Base-by-base conservation (phyloP, 2,797 vertebrate species). In the Spinibarbus caldwelli region DNA sequence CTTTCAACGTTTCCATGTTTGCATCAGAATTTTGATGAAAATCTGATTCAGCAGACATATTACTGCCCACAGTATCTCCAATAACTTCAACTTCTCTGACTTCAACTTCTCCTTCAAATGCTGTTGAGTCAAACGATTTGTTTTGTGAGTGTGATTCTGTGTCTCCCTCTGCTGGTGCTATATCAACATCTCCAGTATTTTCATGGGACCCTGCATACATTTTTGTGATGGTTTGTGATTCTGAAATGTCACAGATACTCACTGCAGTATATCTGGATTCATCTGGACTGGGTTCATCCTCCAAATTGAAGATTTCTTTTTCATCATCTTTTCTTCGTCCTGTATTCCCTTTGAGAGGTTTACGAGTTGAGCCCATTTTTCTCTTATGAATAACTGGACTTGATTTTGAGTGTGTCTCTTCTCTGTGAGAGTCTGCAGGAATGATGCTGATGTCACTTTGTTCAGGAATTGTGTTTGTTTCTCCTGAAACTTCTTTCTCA, bases 301-400 rank as follows among this genome's bases (percentile, higher is more conserved):
- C 41, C 9, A 41, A 41, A 41, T 41, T 41, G 41, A 41, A 41
- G 9, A 10, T 41, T 10, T 41, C n/a, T n/a, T n/a, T n/a, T n/a
- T n/a, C n/a, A n/a, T n/a, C n/a, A n/a, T n/a, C 21, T 26, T 68
- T 70, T 43, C 31, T 45, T 31, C 72, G 70, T 49, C 23, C 73
- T 80, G 47, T 43, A 41, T 81, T 79, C 43, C 41, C 82, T 75
- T n/a, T 80, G 17, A 75, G 54, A 80, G 59, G 79, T 62, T 62
- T 86, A 29, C 71, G 70, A 34, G 70, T 83, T 36, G 81, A 83
- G 0, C 71, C 81, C 54, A 83, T 75, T 83, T 73, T 73, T 66
- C 71, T 7, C 31, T 75, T 83, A 1, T 62, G 71, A 75, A 26
- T 5, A 8, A 43, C 38, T 41, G 38, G 21, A 83, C 11, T 64